Conservation (phyloP, 2,113 vertebrate genomes). For the Centrocercus urophasianus region DNA sequence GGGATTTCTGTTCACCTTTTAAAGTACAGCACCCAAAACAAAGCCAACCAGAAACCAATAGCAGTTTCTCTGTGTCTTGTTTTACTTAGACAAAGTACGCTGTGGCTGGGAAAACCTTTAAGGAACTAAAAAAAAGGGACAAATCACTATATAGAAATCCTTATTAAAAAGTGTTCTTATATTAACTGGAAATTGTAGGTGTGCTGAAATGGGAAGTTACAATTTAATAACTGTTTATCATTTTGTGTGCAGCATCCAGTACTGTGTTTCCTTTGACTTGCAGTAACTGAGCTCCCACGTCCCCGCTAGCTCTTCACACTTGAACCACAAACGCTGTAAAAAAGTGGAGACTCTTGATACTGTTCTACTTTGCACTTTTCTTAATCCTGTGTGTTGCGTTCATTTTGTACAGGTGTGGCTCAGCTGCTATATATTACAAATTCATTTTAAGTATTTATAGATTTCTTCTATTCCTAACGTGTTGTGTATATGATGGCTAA, state of each 20-base stretch:
- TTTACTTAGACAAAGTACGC: slow-evolving; percentile 3
- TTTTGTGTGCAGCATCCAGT: slow-evolving; percentile 55
- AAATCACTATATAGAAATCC: slow-evolving; percentile 48
- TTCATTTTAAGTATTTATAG: slow-evolving; percentile 81
- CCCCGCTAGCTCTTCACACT: slow-evolving; percentile 62
- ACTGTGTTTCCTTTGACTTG: slow-evolving; percentile 58
- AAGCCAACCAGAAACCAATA: slow-evolving; percentile 9
- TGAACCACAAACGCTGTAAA: slow-evolving; percentile 77
- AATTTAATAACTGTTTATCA: slow-evolving; percentile 43
- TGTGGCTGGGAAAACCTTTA: not conserved
- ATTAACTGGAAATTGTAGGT: slow-evolving; percentile 77
- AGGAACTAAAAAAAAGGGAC: slow-evolving; percentile 64
- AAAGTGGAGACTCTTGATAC: slow-evolving; percentile 73
- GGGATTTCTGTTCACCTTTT: slow-evolving; percentile 73
- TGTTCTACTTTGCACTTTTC: slow-evolving; percentile 84
- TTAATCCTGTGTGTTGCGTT: slow-evolving; percentile 76
- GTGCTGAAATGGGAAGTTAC: slow-evolving; percentile 16
- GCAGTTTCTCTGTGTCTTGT: not conserved
- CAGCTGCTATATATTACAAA: slow-evolving; percentile 68
- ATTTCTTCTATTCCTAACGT: slow-evolving; percentile 70
- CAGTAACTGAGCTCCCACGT: slow-evolving; percentile 42
- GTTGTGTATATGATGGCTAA: slow-evolving; percentile 81
- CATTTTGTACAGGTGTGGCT: slow-evolving; percentile 80
- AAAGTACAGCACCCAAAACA: slow-evolving; percentile 1
- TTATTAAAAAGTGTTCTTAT: slow-evolving; percentile 17